A percentile compares a stretch with the other conserved stretches of the same genome.
phyloP scores from a whole-genome alignment of 1,140 invertebrate genomes.

The Brachionus manjavacas region DNA sequence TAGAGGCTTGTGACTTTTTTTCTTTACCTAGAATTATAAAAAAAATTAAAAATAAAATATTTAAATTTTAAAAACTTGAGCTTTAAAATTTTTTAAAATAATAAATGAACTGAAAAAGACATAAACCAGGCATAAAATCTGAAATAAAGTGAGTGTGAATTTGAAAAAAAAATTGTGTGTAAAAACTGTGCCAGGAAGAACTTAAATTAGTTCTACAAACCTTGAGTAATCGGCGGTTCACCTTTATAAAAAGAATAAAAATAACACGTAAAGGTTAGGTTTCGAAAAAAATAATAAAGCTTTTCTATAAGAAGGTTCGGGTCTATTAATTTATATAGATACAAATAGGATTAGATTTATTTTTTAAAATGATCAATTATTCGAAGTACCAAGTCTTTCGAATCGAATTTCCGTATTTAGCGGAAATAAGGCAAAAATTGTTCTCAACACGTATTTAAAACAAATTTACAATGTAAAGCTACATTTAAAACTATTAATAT shows the following conservation, averaged over 20 bases:
- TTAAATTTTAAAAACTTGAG: not conserved
- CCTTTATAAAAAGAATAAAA: not conserved
- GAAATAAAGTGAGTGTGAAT: not conserved
- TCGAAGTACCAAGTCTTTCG: not conserved
- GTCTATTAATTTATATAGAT: not conserved
- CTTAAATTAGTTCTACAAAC: not conserved
- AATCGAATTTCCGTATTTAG: not conserved
- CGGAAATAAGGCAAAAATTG: not conserved
- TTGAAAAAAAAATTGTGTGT: not conserved
- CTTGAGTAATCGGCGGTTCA: not conserved
- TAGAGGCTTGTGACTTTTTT: not conserved
- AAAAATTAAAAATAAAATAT: not conserved
- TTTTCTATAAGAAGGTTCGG: not conserved
- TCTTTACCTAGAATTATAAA: not conserved
- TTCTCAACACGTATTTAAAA: not conserved
- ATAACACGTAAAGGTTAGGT: not conserved
- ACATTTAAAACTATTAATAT: not conserved
- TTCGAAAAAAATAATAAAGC: not conserved
- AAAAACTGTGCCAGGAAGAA: not conserved
- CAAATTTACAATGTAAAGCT: not conserved
- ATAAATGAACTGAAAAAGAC: not conserved
- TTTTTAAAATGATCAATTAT: not conserved
- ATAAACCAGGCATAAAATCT: not conserved
- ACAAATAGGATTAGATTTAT: not conserved
- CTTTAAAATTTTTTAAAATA: not conserved